phyloP scores from a whole-genome alignment of 2,113 vertebrate species.

The Hippopotamus amphibius region DNA sequence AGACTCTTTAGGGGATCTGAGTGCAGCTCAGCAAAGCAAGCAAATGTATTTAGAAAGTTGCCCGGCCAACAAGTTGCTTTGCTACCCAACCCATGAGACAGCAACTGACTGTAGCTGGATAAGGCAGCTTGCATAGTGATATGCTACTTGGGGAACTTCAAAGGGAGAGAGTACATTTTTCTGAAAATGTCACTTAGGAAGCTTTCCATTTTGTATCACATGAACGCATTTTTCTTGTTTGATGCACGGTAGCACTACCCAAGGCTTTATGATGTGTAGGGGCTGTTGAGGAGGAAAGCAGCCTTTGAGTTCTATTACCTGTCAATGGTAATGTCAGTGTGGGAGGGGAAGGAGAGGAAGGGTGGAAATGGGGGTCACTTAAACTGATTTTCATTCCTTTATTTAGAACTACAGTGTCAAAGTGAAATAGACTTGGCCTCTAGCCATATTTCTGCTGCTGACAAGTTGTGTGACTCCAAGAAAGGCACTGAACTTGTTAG shows the following conservation, averaged over 20 bases:
- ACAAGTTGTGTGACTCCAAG: neutral
- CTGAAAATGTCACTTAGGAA: constrained; percentile 18
- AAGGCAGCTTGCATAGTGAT: constrained; percentile 35
- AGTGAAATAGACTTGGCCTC: neutral
- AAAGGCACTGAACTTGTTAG: neutral
- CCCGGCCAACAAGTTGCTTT: constrained; percentile 38
- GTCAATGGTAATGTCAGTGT: neutral
- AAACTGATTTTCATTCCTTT: neutral
- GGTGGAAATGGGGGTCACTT: neutral
- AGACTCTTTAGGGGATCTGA: constrained; percentile 55
- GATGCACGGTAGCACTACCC: neutral
- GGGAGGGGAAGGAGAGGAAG: neutral
- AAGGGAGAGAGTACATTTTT: neutral
- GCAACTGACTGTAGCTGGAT: neutral
- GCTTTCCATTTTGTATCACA: constrained; percentile 1
- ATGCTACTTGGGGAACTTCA: neutral
- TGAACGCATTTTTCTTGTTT: constrained; percentile 1
- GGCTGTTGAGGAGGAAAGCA: neutral
- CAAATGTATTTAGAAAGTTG: constrained; percentile 40
- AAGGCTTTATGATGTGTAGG: neutral
- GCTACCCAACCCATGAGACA: neutral
- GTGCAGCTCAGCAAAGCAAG: neutral
- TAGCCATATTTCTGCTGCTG: neutral
- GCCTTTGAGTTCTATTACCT: neutral
- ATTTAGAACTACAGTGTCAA: neutral